Conservation (phyloP, 1,140 invertebrate species). For the Lucilia cuprina region DNA sequence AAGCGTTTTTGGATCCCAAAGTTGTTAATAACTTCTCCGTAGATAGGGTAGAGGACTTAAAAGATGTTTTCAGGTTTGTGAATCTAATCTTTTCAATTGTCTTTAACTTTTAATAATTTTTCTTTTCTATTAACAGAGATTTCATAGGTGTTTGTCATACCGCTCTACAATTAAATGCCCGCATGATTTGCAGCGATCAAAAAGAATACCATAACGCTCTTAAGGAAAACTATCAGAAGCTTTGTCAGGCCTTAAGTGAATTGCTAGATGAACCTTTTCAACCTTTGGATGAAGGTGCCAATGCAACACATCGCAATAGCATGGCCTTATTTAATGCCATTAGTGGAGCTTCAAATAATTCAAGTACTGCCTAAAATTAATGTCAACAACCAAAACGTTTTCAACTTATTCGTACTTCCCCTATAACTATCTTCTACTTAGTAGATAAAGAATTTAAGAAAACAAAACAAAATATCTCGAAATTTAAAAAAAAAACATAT, state of each 20-base stretch:
- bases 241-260: conserved; percentile 78
- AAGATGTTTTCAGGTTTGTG: conserved; percentile 82
- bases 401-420: not conserved
- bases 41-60: conserved; percentile 83
- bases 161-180: conserved; percentile 85
- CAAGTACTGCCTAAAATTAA: conserved; percentile 68
- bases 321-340: conserved; percentile 74
- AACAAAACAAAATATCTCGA: not conserved
- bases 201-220: conserved; percentile 88
- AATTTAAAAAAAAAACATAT: conserved; percentile 28
- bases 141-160: conserved; percentile 88
- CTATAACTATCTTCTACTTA: not conserved
- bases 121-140: conserved; percentile 70
- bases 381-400: not conserved
- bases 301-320: conserved; percentile 68
- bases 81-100: conserved; percentile 11
- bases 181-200: conserved; percentile 84
- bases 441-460: conserved; percentile 5
- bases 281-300: conserved; percentile 56
- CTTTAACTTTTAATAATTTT: not conserved
- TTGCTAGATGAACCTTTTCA: conserved; percentile 71
- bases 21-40: conserved; percentile 74
- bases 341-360: conserved; percentile 71
- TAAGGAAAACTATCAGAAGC: conserved; percentile 83
- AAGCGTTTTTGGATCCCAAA: conserved; percentile 83